Evolutionary conservation across 2,797 vertebrate species (phyloP).

Genomic region (Sparidentex hasta): DNA sequence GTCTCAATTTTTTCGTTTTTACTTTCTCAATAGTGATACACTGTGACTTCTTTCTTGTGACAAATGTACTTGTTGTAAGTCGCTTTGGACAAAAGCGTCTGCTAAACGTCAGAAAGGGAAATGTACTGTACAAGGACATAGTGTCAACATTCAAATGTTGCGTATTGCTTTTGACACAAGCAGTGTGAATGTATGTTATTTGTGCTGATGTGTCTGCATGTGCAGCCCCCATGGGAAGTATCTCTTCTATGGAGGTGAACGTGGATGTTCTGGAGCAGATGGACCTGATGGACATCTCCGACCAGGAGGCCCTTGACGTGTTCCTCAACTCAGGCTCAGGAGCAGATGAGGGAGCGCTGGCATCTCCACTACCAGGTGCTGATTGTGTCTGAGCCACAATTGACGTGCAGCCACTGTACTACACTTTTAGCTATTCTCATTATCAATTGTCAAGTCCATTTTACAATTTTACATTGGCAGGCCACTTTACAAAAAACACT

Average conservation of each 20-base stretch:
- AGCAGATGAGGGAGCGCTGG: slow-evolving; percentile 79
- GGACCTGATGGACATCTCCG: slow-evolving; percentile 93
- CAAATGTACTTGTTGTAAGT: no score
- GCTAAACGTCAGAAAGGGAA: no score
- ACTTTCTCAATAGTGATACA: no score
- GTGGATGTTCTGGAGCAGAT: slow-evolving; percentile 94
- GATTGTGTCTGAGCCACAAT: not conserved
- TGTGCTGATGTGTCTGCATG: not conserved
- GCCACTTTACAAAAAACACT: not conserved
- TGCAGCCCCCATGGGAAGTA: slow-evolving; percentile 93
- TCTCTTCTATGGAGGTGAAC: slow-evolving; percentile 96
- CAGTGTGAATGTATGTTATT: not conserved
- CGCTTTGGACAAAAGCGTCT: no score
- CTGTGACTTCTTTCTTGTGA: no score
- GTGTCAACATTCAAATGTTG: not conserved
- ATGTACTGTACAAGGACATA: not conserved
- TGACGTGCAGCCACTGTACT: not conserved
- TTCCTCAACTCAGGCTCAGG: slow-evolving; percentile 90
- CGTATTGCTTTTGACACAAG: not conserved
- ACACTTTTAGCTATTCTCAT: not conserved
- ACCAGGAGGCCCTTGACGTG: slow-evolving; percentile 92
- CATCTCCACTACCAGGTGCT: slow-evolving; percentile 85
- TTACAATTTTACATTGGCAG: not conserved
- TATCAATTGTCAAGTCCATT: no score
- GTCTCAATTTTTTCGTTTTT: no score